These are phyloP conservation scores for Physeter macrocephalus DNA, from an alignment of 2,113 vertebrate genomes.

Conservation along the genomic window DNA sequence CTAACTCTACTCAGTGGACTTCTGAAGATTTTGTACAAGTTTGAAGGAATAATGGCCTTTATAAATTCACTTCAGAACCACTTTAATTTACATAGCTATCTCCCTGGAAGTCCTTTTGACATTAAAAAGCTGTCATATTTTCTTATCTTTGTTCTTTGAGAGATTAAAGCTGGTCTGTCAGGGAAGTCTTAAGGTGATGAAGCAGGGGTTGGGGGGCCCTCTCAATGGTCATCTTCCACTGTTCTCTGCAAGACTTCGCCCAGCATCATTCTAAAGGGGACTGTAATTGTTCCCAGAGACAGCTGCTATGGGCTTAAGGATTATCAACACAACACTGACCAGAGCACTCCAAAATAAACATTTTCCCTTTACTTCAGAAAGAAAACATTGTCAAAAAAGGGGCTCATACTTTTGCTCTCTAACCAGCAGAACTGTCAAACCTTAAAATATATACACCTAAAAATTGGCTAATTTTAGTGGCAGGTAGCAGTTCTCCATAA, in stretches of 20 bases:
- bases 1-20: background rate
- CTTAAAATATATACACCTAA: background rate
- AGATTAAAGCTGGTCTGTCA: background rate
- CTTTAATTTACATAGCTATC: background rate
- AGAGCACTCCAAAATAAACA: background rate
- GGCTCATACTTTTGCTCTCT: background rate
- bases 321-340: background rate
- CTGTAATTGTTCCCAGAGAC: background rate
- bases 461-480: background rate
- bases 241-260: background rate
- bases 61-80: background rate
- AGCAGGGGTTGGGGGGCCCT: background rate
- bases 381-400: background rate
- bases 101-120: background rate
- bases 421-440: background rate
- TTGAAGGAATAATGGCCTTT: background rate
- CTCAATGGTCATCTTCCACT: background rate
- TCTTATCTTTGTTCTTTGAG: background rate
- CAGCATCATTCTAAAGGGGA: background rate
- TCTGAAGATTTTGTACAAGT: background rate
- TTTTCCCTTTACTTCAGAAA: background rate
- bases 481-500: background rate
- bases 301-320: background rate
- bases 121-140: background rate
- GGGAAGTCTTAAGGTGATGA: background rate